These are phyloP conservation scores for Diachasma alloeum DNA, from an alignment of 1,140 invertebrate genomes.

Conservation along the genomic window DNA sequence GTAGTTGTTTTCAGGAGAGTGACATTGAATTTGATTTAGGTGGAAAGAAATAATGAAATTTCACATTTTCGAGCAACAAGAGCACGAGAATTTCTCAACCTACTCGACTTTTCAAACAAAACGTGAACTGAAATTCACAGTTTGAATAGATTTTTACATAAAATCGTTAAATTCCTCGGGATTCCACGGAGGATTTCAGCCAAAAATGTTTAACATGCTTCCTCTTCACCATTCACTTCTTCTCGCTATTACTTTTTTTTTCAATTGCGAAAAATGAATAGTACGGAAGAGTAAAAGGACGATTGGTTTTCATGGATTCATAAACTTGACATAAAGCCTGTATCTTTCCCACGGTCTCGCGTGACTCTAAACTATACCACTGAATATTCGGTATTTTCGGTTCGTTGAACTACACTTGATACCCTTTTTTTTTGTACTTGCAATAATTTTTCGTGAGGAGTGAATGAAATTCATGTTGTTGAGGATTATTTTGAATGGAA, in stretches of 20 bases:
- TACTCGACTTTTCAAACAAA: too few relatives aligned
- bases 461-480: not conserved
- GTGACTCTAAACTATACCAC: constrained; percentile 23
- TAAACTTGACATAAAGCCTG: constrained; percentile 18
- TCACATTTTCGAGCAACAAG: too few relatives aligned
- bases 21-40: too few relatives aligned
- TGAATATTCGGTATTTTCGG: constrained; percentile 24
- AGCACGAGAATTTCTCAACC: too few relatives aligned
- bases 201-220: not conserved
- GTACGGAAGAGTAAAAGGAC: not conserved
- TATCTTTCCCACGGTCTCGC: constrained; percentile 26
- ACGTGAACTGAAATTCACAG: too few relatives aligned
- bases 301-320: constrained; percentile 17
- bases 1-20: too few relatives aligned
- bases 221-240: not conserved
- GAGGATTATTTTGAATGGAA: too few relatives aligned
- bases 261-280: constrained; percentile 19
- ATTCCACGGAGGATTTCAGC: too few relatives aligned
- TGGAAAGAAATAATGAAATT: too few relatives aligned
- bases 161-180: too few relatives aligned
- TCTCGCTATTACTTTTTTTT: not conserved
- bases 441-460: not conserved
- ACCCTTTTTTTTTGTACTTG: not conserved
- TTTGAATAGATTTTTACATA: too few relatives aligned
- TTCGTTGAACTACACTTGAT: constrained; percentile 21